phyloP scores from a whole-genome alignment of 2,888 invertebrate species.

The Halictus ligatus region DNA sequence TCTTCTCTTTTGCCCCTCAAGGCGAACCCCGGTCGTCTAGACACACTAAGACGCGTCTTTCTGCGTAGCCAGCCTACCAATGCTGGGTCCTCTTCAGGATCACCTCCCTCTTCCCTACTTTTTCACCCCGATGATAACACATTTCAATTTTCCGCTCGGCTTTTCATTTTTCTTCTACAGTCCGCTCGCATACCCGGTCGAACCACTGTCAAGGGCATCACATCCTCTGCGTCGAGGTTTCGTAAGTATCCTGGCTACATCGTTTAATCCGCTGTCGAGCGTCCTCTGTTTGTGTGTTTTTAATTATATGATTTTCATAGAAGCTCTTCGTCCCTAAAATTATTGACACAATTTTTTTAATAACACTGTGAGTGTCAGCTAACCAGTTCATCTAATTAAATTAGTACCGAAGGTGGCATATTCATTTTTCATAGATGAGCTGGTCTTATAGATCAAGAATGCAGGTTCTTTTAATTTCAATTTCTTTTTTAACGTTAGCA shows the following conservation, averaged over 20 bases:
- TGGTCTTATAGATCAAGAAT: too few species aligned
- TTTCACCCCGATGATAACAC: background rate
- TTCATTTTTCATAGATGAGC: too few species aligned
- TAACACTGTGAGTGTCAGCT: too few species aligned
- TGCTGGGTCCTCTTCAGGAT: background rate
- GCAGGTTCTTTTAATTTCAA: too few species aligned
- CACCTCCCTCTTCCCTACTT: background rate
- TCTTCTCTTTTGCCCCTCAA: constrained; percentile 28
- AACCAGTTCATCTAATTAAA: too few species aligned
- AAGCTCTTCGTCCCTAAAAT: background rate
- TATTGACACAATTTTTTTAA: too few species aligned
- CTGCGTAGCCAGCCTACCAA: constrained; percentile 39
- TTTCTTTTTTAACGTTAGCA: too few species aligned
- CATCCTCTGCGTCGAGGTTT: background rate
- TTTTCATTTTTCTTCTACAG: background rate
- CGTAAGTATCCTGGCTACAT: background rate
- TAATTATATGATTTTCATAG: background rate
- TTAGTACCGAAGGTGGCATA: too few species aligned
- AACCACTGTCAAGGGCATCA: background rate
- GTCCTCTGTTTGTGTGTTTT: background rate
- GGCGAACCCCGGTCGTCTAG: constrained; percentile 63
- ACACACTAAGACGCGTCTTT: constrained; percentile 40
- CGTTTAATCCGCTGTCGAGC: background rate
- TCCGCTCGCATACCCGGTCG: background rate
- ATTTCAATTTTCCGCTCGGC: constrained; percentile 13